Evolutionary conservation across 2,797 vertebrate genomes (phyloP), one percentile per base, ranked within the genome.

Genomic region (Girardinus metallicus): DNA sequence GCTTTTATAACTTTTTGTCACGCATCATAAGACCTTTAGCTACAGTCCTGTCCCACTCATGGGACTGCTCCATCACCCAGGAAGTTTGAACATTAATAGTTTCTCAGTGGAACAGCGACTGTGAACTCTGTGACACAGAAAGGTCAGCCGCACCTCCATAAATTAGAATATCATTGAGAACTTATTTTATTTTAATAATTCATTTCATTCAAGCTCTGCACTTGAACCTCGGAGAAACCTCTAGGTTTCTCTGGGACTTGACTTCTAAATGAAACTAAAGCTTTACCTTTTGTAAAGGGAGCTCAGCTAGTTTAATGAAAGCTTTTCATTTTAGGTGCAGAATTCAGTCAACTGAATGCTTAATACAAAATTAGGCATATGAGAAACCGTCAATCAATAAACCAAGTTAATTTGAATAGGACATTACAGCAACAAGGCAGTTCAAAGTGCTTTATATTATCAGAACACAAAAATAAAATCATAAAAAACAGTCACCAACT

Each of bases 1-100:
- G 94, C 90, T 95, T 93, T 93, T 80, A 92, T 94, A 95, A 93
- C 92, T 94, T 95, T 55, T 80, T 77, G 83, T 94, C 92, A 95
- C 88, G 92, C 93, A 86, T 93, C 91, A 92, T 85, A 81, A 91
- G 80, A 83, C 55, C 83, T 87, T 79, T 80, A 86, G 79, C 81
- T 85, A 82, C 90, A 83, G 89, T 88, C 80, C 88, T 46, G 76
- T 82, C 77, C 55, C 75, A 73, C 80, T 81, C 81, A 87, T 84
- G 80, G 49, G 73, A 36, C 73, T 74, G 73, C 68, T 72, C 53
- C 47, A 31, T 71, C 60, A 43, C 73, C 60, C 86, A 87, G 90
- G 79, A 87, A 82, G 81, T 88, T 86, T 78, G 79, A 89, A 87
- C 83, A 62, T 71, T 64, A 71, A 73, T 68, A 77, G 85, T 76